These are phyloP conservation scores for Galago senegalensis DNA, from an alignment of 2,797 vertebrate genomes.

Conservation along the genomic window DNA sequence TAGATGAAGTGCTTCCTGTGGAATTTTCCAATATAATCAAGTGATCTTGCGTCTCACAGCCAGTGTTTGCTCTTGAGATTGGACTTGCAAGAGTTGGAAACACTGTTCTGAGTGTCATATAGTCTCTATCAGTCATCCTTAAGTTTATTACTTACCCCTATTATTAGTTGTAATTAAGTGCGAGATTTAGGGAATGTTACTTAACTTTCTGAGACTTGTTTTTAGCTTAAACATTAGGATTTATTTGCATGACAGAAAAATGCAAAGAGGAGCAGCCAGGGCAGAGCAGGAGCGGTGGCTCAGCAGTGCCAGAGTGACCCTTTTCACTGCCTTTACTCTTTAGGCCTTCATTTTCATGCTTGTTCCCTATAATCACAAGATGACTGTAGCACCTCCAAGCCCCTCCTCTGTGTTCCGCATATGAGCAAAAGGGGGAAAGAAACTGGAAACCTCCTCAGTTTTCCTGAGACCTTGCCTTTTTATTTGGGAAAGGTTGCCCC, in stretches of 20 bases:
- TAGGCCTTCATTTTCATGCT: neutral
- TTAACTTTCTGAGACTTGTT: constrained; percentile 40
- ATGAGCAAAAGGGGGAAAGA: neutral
- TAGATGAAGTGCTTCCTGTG: constrained; percentile 32
- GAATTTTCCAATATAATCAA: constrained; percentile 68
- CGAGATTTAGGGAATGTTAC: neutral
- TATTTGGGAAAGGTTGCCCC: neutral
- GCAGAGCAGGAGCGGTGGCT: no score
- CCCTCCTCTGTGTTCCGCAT: neutral
- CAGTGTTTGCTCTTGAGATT: constrained; percentile 16
- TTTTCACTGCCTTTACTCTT: neutral
- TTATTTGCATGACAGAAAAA: neutral
- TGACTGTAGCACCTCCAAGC: neutral
- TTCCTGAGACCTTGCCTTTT: neutral
- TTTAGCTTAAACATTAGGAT: neutral
- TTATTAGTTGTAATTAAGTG: constrained; percentile 38
- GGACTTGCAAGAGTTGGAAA: neutral
- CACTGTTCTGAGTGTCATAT: neutral
- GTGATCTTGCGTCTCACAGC: constrained; percentile 47
- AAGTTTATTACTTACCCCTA: neutral
- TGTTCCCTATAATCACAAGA: neutral
- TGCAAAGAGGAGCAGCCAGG: neutral
- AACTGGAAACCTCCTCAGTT: neutral
- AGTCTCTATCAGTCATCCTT: neutral
- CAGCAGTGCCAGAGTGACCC: neutral